Percentiles rank a stretch among this genome's conserved stretches.
These are phyloP conservation scores for Lutjanus argentimaculatus DNA, from an alignment of 2,797 vertebrate species.

Conservation along the genomic window DNA sequence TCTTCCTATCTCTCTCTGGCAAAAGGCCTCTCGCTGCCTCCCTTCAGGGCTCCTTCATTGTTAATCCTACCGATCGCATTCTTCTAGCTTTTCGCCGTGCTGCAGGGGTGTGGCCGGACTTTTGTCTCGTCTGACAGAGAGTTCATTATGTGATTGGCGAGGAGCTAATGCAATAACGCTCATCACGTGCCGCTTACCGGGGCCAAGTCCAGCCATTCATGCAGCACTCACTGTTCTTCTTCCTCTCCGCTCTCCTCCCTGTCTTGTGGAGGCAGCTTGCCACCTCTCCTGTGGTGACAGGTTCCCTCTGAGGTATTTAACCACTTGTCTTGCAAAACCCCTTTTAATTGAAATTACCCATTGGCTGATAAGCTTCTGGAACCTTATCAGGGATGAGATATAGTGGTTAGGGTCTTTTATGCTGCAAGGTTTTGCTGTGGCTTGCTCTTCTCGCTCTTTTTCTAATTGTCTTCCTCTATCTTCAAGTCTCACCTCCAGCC, in stretches of 20 bases:
- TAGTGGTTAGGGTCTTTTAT: conserved; percentile 68
- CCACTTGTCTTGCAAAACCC: conserved; percentile 82
- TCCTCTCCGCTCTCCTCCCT: conserved; percentile 43
- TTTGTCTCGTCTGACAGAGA: conserved; percentile 80
- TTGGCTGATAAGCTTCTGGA: conserved; percentile 79
- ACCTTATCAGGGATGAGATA: conserved; percentile 75
- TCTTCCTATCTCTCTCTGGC: conserved; percentile 88
- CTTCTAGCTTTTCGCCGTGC: conserved; percentile 78
- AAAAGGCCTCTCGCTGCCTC: conserved; percentile 84
- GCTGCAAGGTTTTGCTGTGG: conserved; percentile 63
- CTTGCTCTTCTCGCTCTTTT: conserved; percentile 39
- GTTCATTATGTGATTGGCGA: conserved; percentile 83
- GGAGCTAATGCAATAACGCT: conserved; percentile 83
- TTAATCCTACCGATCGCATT: conserved; percentile 84
- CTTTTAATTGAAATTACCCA: conserved; percentile 85
- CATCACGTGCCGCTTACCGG: conserved; percentile 72
- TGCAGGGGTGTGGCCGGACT: conserved; percentile 80
- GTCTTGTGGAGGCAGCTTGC: conserved; percentile 68
- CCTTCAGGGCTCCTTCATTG: conserved; percentile 82
- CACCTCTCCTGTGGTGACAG: conserved; percentile 82
- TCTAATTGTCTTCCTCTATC: conserved; percentile 49
- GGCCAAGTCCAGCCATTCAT: conserved; percentile 75
- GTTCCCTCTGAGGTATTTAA: conserved; percentile 84
- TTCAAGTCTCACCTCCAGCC: conserved; percentile 22
- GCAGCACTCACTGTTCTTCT: conserved; percentile 66